phyloP scores from a whole-genome alignment of 2,797 vertebrate genomes.

The Chelonia mydas region DNA sequence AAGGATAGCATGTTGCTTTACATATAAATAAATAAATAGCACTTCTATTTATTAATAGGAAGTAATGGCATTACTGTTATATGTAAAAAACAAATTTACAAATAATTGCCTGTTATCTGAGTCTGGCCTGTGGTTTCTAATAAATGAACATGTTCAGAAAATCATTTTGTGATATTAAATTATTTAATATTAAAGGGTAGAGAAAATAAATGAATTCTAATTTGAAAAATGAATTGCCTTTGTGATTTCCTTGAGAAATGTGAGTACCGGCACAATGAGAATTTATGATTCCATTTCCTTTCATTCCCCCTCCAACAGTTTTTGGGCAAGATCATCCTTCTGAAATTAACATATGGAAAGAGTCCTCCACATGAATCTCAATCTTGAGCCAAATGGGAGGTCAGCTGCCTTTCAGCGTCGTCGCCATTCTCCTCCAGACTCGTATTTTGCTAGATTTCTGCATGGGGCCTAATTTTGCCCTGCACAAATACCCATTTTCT shows the following conservation, averaged over 20 bases:
- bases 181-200: neutral
- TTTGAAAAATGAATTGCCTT: conserved; percentile 16
- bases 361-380: neutral
- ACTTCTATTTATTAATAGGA: conserved; percentile 13
- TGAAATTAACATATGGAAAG: neutral
- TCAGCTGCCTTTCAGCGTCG: neutral
- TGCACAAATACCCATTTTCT: accelerated
- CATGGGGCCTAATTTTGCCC: neutral
- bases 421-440: neutral
- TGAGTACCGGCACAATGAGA: accelerated
- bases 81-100: neutral
- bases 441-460: neutral
- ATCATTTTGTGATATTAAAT: neutral
- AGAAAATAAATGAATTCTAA: conserved; percentile 25
- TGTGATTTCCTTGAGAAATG: neutral
- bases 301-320: neutral
- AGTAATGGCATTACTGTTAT: conserved; percentile 16
- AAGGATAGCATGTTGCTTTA: conserved; percentile 23
- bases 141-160: neutral
- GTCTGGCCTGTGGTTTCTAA: neutral
- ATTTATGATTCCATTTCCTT: neutral
- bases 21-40: neutral
- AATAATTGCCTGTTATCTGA: conserved; percentile 16
- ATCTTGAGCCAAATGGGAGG: accelerated
- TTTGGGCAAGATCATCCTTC: neutral